phyloP scores from a whole-genome alignment of 2,113 vertebrate genomes.

The Macquaria australasica region DNA sequence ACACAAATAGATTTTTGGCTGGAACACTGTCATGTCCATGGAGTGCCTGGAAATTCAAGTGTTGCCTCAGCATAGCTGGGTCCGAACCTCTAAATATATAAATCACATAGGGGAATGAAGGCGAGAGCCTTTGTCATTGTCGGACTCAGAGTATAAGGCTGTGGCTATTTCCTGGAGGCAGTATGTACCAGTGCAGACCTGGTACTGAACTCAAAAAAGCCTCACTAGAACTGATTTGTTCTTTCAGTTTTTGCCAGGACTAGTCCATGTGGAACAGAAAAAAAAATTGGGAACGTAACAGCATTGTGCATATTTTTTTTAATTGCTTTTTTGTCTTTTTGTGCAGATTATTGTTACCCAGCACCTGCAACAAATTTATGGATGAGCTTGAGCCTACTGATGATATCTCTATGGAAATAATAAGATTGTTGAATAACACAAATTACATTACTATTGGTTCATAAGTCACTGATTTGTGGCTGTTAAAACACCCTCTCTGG shows the following conservation, averaged over 20 bases:
- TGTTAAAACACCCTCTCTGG: background rate
- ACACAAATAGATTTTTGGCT: background rate
- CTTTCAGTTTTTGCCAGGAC: too few species aligned
- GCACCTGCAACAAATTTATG: background rate
- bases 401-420: background rate
- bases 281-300: too few species aligned
- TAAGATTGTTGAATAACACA: background rate
- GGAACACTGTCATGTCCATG: background rate
- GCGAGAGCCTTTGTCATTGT: too few species aligned
- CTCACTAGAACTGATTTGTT: background rate
- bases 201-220: background rate
- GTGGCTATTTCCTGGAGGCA: too few species aligned
- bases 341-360: background rate
- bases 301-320: too few species aligned
- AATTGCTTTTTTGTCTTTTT: background rate
- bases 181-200: background rate
- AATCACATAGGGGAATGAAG: too few species aligned
- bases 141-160: too few species aligned
- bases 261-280: too few species aligned
- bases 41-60: background rate
- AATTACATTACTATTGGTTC: background rate
- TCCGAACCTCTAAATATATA: too few species aligned
- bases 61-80: too few species aligned
- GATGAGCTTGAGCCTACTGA: background rate
- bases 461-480: background rate